These are phyloP conservation scores for Apantesis nais DNA, from an alignment of 2,888 invertebrate species.

Conservation along the genomic window DNA sequence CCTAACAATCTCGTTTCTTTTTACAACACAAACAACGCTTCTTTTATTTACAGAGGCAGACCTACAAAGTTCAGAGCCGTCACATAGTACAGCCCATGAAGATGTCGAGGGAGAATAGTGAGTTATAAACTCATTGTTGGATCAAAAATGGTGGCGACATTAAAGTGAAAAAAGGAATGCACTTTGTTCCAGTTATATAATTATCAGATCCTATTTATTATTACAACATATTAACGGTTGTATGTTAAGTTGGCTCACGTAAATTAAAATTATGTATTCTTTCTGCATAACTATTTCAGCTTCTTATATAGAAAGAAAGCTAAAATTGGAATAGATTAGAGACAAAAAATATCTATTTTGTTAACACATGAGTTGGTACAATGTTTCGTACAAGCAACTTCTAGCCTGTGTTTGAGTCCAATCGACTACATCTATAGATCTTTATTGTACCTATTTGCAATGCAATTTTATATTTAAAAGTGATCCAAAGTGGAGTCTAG, in stretches of 20 bases:
- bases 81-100: conserved; percentile 75
- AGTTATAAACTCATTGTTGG: conserved; percentile 30
- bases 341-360: neutral
- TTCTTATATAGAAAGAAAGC: neutral
- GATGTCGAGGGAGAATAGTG: conserved; percentile 53
- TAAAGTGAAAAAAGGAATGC: conserved; percentile 49
- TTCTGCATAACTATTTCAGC: neutral
- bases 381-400: neutral
- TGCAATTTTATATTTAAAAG: conserved; percentile 13
- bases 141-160: conserved; percentile 45
- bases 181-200: conserved; percentile 52
- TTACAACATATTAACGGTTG: neutral
- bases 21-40: neutral
- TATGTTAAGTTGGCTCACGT: conserved; percentile 16
- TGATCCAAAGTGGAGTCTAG: conserved; percentile 5
- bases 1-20: neutral
- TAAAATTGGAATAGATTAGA: neutral
- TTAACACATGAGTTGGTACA: neutral
- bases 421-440: conserved; percentile 14
- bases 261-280: conserved; percentile 22
- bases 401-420: conserved; percentile 4
- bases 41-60: conserved; percentile 69
- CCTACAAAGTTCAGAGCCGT: conserved; percentile 69
- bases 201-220: conserved; percentile 21
- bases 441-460: conserved; percentile 9